These are phyloP conservation scores for Lepidurus couesii DNA, from an alignment of 1,140 invertebrate genomes.

Conservation along the genomic window DNA sequence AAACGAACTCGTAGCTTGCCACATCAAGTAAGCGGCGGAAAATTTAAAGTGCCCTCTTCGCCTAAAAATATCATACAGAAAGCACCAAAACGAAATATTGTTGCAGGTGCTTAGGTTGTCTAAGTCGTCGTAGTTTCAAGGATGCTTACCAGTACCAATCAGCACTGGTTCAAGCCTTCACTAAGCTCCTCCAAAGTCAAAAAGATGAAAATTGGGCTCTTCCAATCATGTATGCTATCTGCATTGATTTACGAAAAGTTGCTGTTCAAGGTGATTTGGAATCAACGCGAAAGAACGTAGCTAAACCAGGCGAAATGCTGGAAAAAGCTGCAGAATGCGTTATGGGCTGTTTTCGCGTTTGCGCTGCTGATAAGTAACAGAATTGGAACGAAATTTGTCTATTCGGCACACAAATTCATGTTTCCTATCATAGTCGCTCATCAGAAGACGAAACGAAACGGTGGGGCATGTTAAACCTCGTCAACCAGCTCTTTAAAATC, in stretches of 20 bases:
- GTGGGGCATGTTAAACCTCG: slow-evolving; percentile 89
- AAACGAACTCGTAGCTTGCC: slow-evolving; percentile 70
- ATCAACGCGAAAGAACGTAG: slow-evolving; percentile 41
- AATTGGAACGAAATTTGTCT: slow-evolving; percentile 34
- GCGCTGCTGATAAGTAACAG: slow-evolving; percentile 81
- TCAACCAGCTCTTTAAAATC: slow-evolving; percentile 96
- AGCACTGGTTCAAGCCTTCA: slow-evolving; percentile 67
- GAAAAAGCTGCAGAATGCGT: slow-evolving; percentile 92
- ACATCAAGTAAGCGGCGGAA: slow-evolving; percentile 58
- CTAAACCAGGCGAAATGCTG: slow-evolving; percentile 59
- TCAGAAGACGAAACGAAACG: slow-evolving; percentile 85
- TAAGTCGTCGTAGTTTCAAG: slow-evolving; percentile 60
- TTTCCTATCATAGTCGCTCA: slow-evolving; percentile 52
- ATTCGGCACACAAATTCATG: slow-evolving; percentile 17
- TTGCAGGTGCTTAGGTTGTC: slow-evolving; percentile 56
- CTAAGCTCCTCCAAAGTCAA: slow-evolving; percentile 74
- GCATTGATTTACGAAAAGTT: slow-evolving; percentile 78
- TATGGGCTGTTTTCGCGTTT: slow-evolving; percentile 90
- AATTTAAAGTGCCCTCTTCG: neutral
- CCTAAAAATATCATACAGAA: slow-evolving; percentile 24
- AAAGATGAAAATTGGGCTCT: slow-evolving; percentile 96
- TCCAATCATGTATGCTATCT: slow-evolving; percentile 80
- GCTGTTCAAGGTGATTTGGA: slow-evolving; percentile 69
- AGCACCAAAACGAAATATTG: slow-evolving; percentile 27
- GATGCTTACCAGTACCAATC: slow-evolving; percentile 75